Base-by-base conservation (phyloP, 2,797 vertebrate genomes). In the Sebastes iracundus region DNA sequence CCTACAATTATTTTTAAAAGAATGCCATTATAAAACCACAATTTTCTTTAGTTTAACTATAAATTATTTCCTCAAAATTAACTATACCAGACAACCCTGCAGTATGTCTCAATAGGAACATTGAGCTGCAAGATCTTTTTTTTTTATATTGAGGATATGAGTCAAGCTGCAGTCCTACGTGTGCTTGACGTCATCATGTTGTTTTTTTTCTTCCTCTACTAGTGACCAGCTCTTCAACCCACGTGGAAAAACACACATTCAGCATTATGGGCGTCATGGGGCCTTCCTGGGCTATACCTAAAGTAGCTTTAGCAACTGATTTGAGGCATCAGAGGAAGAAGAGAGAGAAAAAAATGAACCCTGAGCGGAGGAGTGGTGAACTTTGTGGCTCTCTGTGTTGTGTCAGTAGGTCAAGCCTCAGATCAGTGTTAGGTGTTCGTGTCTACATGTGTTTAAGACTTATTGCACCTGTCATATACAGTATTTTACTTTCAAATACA, bases 151-250 rank as follows among this genome's bases (percentile, higher is more conserved):
- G 65, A 88, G 83, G 86, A 90, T 88, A 65, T 92, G 93, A 94
- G 80, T 93, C 90, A 94, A 81, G 73, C 74, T 65, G 28, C 65
- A 65, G 77, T 80, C 82, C 79, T 84, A 73, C 76, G 55, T 84
- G 18, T 77, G 42, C 68, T 75, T 88, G 73, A 90, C 82, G 87
- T 92, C 89, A 92, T 85, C 11, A 4, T 9, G 12, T 73, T 77
- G 8, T 73, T 77, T 82, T 75, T 87, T 77, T 85, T 81, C 18
- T 75, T 55, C 38, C 79, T 63, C 77, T 80, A 49, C 68, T n/a
- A 92, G 77, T 94, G 94, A 94, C 92, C 91, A 92, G 77, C 80
- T 86, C 87, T 78, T 74, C 83, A 87, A 79, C 92, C 92, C 90
- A 94, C 88, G 80, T 91, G 92, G 92, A 91, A 94, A 92, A 93